A percentile compares a stretch with the other conserved stretches of the same genome.
phyloP scores from a whole-genome alignment of 2,888 invertebrate genomes.

The Thereva unica region DNA sequence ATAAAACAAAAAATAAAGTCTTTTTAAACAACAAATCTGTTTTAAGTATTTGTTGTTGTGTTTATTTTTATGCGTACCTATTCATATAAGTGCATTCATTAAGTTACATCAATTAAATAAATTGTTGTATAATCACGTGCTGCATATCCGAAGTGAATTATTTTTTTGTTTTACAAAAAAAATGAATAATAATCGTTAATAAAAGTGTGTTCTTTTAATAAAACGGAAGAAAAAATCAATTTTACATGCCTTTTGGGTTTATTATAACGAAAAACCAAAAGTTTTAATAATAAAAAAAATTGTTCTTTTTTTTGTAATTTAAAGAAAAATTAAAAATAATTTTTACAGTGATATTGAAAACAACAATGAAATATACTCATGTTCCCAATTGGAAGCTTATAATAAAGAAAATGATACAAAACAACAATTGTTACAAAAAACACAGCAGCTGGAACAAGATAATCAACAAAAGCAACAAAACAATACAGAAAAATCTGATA shows the following conservation, averaged over 20 bases:
- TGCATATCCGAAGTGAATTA: too few species aligned
- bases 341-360: conserved; percentile 59
- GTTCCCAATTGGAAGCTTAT: conserved; percentile 58
- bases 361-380: conserved; percentile 59
- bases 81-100: too few species aligned
- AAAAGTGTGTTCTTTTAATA: too few species aligned
- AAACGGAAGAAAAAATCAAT: background rate
- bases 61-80: too few species aligned
- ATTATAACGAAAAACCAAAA: conserved; percentile 4
- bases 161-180: too few species aligned
- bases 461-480: conserved; percentile 25
- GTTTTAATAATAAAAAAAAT: background rate
- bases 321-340: conserved; percentile 28
- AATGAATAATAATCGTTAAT: too few species aligned
- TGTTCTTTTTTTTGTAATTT: background rate
- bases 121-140: too few species aligned
- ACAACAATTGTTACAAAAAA: conserved; percentile 38
- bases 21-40: too few species aligned
- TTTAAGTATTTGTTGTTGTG: too few species aligned
- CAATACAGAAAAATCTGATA: conserved; percentile 16
- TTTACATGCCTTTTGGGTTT: background rate
- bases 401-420: conserved; percentile 43
- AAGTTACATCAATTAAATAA: too few species aligned
- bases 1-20: too few species aligned
- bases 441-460: conserved; percentile 39